Percentiles rank a stretch among this genome's conserved stretches.
phyloP scores from a whole-genome alignment of 2,113 vertebrate genomes.

The Okapia johnstoni region DNA sequence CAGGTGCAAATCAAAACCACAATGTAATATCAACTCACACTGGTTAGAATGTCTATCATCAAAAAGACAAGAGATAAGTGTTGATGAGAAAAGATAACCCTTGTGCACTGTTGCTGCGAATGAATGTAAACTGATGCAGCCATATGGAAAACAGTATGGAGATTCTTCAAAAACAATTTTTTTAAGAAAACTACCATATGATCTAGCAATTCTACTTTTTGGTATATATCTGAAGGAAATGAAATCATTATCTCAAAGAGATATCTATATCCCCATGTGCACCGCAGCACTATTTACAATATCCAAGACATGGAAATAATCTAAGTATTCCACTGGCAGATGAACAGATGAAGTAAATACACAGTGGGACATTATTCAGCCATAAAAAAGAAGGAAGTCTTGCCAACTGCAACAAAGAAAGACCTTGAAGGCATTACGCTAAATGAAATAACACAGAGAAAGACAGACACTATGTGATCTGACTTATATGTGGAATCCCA shows the following conservation, averaged over 20 bases:
- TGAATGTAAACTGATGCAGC: not conserved
- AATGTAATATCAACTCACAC: not conserved
- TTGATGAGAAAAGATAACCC: not conserved
- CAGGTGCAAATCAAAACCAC: not conserved
- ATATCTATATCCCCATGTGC: not conserved
- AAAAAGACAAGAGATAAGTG: not conserved
- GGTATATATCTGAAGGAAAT: not conserved
- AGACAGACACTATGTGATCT: not conserved
- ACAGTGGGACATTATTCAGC: not conserved
- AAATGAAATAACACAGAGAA: not conserved
- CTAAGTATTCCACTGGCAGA: not conserved
- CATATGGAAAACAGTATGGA: not conserved
- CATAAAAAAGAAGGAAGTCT: not conserved
- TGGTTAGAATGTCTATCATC: not conserved
- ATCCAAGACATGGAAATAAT: not conserved
- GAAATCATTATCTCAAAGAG: not conserved
- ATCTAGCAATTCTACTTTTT: not conserved
- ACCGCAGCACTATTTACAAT: not conserved
- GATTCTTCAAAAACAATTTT: not conserved
- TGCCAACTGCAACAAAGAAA: not conserved
- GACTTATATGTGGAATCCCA: not conserved
- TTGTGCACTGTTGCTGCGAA: not conserved
- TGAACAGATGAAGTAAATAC: not conserved
- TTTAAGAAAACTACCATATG: not conserved
- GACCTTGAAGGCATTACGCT: not conserved